Evolutionary conservation across 35 echinoderm and acorn worm species (phyloP).

Genomic region (Apostichopus japonicus): DNA sequence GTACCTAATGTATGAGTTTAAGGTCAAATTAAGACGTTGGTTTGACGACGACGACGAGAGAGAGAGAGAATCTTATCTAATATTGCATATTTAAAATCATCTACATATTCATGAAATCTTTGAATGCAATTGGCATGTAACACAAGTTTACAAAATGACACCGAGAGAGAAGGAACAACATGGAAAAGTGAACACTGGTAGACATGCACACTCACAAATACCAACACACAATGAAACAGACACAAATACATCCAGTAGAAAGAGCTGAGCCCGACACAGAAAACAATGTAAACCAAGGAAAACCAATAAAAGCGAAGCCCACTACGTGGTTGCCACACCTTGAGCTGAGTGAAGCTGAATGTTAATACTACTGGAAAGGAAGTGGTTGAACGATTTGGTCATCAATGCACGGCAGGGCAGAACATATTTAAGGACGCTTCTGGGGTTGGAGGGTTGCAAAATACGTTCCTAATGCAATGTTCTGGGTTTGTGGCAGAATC

Average conservation of each 20-base stretch:
- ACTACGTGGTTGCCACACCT: background rate
- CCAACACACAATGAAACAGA: background rate
- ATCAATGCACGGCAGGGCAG: no score
- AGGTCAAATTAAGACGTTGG: no score
- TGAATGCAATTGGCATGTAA: no score
- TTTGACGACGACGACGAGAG: no score
- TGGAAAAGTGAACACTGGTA: background rate
- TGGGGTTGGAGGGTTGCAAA: slow-evolving; percentile 23
- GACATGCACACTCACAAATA: background rate
- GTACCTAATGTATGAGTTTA: no score
- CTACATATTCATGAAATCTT: no score
- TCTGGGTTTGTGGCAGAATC: slow-evolving; percentile 19
- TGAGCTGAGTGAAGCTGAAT: background rate
- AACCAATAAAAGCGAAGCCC: background rate
- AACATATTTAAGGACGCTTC: no score
- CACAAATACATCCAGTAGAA: background rate
- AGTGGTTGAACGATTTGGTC: no score
- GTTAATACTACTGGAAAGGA: background rate
- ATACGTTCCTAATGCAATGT: background rate
- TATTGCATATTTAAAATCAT: no score
- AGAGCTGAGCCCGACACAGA: background rate
- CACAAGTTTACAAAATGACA: no score
- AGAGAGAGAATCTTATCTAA: no score
- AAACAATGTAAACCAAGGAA: background rate
- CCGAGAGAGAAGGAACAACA: background rate